Evolutionary conservation across 2,113 vertebrate species (phyloP), one percentile per base, ranked within the genome.

Genomic region (Silurus asotus): DNA sequence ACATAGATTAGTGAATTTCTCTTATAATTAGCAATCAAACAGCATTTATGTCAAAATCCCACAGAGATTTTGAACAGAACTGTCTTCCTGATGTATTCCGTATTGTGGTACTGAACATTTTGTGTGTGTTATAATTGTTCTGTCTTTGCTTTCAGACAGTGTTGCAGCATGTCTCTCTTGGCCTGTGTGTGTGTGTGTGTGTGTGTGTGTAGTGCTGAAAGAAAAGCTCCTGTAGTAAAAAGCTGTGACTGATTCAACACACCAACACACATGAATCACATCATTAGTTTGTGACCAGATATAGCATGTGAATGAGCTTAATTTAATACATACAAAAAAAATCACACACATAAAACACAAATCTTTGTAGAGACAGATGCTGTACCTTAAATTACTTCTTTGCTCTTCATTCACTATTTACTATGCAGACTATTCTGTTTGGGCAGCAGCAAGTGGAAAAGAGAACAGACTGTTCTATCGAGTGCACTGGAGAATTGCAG

Each of bases 61-160:
- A 65, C 79, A 64, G 79, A 81, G 79, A 64, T 81, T 64, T 64
- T 51, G 45, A 65, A 81, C 58, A 81, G 59, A 65, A 64, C 45
- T 64, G 79, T 51, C 79, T 64, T 81, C 45, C 28, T 61, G 15
- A 48, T 0, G 56, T 17, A 61, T 8, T 80, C 28, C 3, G 19
- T 65, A 81, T 64, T 49, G 2, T 51, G 45, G 20, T 64, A 61
- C 5, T 51, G 45, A 64, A 49, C 45, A 64, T 64, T 9, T 58
- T 65, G 61, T 8, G 59, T 64, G 13, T 64, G 45, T 81, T 64
- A 51, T 81, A 64, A 81, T 81, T 81, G 61, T 49, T 81, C 45
- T 49, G 37, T 64, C 20, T 81, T 81, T 64, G 58, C 20, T 14
- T 20, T n/a, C 9, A 64, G 56, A 14, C 56, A 45, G 51, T 25